phyloP scores from a whole-genome alignment of 2,113 vertebrate species.

The Camelus bactrianus region DNA sequence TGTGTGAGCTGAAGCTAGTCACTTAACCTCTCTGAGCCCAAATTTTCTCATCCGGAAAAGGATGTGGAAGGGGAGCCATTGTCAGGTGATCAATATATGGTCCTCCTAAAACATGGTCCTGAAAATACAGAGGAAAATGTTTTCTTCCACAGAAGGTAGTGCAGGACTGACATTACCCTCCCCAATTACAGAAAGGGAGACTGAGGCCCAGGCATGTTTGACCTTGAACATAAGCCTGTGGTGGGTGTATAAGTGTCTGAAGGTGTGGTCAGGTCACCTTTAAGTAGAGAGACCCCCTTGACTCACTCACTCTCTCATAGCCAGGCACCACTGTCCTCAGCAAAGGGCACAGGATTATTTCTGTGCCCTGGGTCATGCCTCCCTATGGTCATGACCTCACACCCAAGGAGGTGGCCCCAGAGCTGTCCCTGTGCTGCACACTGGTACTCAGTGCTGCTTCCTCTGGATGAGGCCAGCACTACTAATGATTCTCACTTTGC shows the following conservation, averaged over 20 bases:
- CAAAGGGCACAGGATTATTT: neutral
- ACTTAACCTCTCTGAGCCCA: constrained; percentile 7
- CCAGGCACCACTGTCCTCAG: neutral
- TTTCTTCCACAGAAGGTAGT: neutral
- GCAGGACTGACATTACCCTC: neutral
- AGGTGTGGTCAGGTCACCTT: neutral
- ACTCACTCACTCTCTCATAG: accelerated
- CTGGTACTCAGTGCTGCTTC: neutral
- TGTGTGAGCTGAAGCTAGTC: neutral
- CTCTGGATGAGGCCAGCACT: neutral
- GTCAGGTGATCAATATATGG: neutral
- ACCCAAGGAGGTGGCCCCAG: neutral
- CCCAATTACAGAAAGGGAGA: neutral
- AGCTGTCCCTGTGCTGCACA: neutral
- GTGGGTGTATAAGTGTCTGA: accelerated
- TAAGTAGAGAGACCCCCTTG: neutral
- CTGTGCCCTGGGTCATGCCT: neutral
- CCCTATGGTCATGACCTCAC: neutral
- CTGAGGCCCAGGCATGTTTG: neutral
- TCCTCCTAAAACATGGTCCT: neutral
- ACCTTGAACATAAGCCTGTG: neutral
- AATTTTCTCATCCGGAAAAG: neutral
- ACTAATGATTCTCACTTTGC: neutral
- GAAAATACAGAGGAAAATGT: neutral
- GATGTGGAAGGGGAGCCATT: neutral